Evolutionary conservation across 2,888 invertebrate genomes (phyloP), one percentile per base, ranked within the genome.

Genomic region (Drosophila colorata): DNA sequence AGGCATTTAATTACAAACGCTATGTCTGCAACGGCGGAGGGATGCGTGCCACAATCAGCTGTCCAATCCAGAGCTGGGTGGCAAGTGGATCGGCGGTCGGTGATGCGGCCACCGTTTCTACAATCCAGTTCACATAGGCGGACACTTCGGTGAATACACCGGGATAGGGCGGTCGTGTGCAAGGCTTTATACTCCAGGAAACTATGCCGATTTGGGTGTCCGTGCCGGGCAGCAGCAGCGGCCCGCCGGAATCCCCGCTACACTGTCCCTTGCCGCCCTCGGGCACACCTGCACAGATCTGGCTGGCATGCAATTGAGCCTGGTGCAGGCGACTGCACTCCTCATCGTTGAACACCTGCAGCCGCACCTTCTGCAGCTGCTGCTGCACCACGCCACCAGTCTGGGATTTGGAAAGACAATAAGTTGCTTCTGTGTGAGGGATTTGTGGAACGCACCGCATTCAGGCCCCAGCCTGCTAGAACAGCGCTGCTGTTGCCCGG

Each of bases 201-300:
- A 93, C 93, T 35, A 93, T 90, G 18, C 93, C 93, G 8, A 92
- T 86, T 74, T 92, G 92, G 13, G 88, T 89, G 28, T 90, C 90
- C 60, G 86, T 80, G 0, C 89, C 87, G 4, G 46, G n/a, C 3
- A 85, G 33, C n/a, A 92, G 66, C 13, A 93, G 73, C 8, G 93
- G 93, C 1, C 93, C 93, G 2, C 93, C 93, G 1, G 93, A 93
- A 66, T 92, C 92, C 2, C 92, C 92, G 53, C 89, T 92, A 74
- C 93, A 93, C 70, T 93, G 93, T 2, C 93, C 93, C 74, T 90
- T 92, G 5, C 93, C 93, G 11, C 93, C 93, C 57, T 90, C 91
- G 1, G 90, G 88, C 11, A 92, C 82, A 2, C 93, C 93, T 2
- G 92, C 93, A 71, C 93, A 93, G 37, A 93, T 83, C 68, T 93